A percentile compares a stretch with the other conserved stretches of the same genome.
These are phyloP conservation scores for Cottus gobio DNA, from an alignment of 2,113 vertebrate species.

Conservation along the genomic window DNA sequence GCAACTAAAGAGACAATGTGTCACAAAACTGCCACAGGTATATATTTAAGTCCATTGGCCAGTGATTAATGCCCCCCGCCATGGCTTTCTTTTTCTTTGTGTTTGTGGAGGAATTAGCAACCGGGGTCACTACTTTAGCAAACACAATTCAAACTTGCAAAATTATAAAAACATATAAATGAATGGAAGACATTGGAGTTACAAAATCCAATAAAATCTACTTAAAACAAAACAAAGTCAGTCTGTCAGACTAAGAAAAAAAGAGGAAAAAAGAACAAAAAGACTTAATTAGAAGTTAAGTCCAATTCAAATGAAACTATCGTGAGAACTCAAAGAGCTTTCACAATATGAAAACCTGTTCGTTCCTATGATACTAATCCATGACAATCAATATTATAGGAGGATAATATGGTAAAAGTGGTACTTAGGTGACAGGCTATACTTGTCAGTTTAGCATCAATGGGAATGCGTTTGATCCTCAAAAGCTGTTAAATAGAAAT, in stretches of 20 bases:
- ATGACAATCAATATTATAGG: constrained; percentile 45
- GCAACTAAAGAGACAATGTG: constrained; percentile 68
- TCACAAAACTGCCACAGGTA: constrained; percentile 67
- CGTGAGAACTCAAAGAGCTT: background rate
- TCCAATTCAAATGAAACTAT: background rate
- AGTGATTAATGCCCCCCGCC: constrained; percentile 61
- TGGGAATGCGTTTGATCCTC: constrained; percentile 33
- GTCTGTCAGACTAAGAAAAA: background rate
- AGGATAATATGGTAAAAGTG: constrained; percentile 13
- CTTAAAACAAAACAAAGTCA: constrained; percentile 3
- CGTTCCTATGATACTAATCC: constrained; percentile 35
- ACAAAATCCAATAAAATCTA: background rate
- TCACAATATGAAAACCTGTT: constrained; percentile 8
- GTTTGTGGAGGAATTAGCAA: background rate
- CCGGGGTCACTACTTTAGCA: background rate
- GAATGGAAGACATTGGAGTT: background rate
- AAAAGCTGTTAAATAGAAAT: constrained; percentile 20
- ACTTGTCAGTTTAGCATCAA: constrained; percentile 38
- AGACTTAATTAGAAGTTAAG: background rate
- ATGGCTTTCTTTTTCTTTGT: constrained; percentile 40
- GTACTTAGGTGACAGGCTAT: constrained; percentile 17
- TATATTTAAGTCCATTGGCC: constrained; percentile 47
- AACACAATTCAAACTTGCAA: background rate
- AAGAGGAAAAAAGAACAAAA: background rate
- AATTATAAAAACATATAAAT: background rate